Evolutionary conservation across 2,113 vertebrate genomes (phyloP).

Genomic region (Origma solitaria): DNA sequence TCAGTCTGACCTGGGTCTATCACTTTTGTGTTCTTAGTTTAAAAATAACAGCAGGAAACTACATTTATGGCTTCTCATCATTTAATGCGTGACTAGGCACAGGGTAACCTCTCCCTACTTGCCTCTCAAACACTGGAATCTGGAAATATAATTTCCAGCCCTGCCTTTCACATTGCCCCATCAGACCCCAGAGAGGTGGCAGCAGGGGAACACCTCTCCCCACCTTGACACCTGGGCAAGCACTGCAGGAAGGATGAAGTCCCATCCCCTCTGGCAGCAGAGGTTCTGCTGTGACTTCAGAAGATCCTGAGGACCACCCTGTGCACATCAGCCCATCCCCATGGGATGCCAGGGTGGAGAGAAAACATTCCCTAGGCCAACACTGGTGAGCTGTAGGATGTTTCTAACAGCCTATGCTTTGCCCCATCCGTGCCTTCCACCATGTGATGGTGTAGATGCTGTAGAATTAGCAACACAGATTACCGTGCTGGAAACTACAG

Average conservation of each 20-base stretch:
- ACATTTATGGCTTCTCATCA: neutral
- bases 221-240: fast-evolving
- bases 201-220: neutral
- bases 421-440: neutral
- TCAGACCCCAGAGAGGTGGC: neutral
- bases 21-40: neutral
- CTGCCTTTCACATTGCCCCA: neutral
- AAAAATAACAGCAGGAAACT: constrained; percentile 7
- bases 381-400: neutral
- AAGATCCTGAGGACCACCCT: neutral
- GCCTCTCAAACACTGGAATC: neutral
- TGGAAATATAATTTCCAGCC: neutral
- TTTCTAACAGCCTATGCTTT: neutral
- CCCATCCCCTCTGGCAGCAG: fast-evolving
- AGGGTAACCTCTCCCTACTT: neutral
- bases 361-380: neutral
- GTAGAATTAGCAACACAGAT: neutral
- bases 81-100: neutral
- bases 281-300: neutral
- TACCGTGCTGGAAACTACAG: fast-evolving
- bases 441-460: neutral
- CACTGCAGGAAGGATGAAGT: neutral
- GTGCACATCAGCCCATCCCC: neutral
- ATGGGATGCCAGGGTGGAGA: neutral
- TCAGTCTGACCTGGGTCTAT: neutral